These are phyloP conservation scores for Diplosoma virens DNA, from an alignment of 23 tunicate species.

Conservation along the genomic window DNA sequence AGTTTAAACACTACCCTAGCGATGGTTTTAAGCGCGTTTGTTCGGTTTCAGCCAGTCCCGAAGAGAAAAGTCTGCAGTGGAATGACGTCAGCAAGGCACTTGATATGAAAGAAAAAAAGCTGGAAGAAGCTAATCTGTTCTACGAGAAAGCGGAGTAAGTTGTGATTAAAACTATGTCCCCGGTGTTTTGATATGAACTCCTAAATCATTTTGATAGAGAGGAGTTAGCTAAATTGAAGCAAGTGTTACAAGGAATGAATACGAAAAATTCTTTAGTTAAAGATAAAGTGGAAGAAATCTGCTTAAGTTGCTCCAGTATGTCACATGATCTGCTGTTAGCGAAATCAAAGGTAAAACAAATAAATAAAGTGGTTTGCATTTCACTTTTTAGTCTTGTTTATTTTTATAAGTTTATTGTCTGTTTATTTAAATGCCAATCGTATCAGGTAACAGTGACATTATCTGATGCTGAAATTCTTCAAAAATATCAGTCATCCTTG, in stretches of 20 bases:
- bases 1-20: too few species aligned
- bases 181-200: neutral
- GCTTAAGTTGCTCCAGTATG: neutral
- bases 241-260: constrained; percentile 24
- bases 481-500: neutral
- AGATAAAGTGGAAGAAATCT: neutral
- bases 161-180: neutral
- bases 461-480: neutral
- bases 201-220: neutral
- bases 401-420: too few species aligned
- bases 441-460: too few species aligned
- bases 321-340: neutral
- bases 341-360: too few species aligned
- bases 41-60: constrained; percentile 1
- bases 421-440: too few species aligned
- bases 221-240: constrained; percentile 9
- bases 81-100: constrained; percentile 37
- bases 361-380: too few species aligned
- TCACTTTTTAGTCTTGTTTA: too few species aligned
- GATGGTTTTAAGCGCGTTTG: too few species aligned
- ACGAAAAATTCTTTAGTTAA: neutral
- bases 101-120: constrained; percentile 21
- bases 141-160: constrained; percentile 47
- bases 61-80: constrained; percentile 64
- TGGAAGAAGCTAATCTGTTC: constrained; percentile 35